Base-by-base conservation (phyloP, 2,113 vertebrate genomes). In the Ictidomys tridecemlineatus region DNA sequence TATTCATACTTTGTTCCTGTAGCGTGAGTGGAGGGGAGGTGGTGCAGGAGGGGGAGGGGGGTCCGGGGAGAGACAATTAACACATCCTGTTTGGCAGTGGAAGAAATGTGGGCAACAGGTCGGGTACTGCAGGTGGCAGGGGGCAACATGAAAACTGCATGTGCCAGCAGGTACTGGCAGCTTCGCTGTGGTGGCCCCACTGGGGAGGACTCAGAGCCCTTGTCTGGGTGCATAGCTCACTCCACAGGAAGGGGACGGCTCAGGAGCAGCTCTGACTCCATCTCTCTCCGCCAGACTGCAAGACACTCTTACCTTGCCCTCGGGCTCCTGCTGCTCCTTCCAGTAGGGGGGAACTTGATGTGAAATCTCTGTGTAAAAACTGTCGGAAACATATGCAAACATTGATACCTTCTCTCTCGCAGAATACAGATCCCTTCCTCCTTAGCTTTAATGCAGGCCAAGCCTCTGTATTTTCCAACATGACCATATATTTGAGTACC, bases 1-100 rank as follows among this genome's bases (percentile, higher is more conserved):
- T 88, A n/a, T 94, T 94, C 95, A 65, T 53, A 67, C 93, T 85
- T 87, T 53, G 77, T 88, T 63, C 28, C 30, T 69, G 72, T 37
- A 69, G 72, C 18, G 9, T 70, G 42, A 2, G 0, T 8, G 34
- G 37, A 65, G 39, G 24, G n/a, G 34, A 67, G 20, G 73, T 20
- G 22, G 28, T 5, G 82, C 0, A 0, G 8, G 17, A 63, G 65
- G 42, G 37, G 45, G 30, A 67, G 53, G 51, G 51, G 10, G 51
- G 70, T 83, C 51, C 13, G 79, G 73, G 69, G 51, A 85, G 86
- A 74, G 85, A 80, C 88, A 87, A 87, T 85, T 28, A 90, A 53
- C 42, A 78, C 26, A 30, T 74, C 61, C 51, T 34, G 12, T 30
- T 0, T 61, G 77, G 67, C 76, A 95, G 58, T 39, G 51, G 53